Percentiles rank a stretch among this genome's conserved stretches.
phyloP scores from a whole-genome alignment of 2,113 vertebrate species.

The Tragulus kanchil region DNA sequence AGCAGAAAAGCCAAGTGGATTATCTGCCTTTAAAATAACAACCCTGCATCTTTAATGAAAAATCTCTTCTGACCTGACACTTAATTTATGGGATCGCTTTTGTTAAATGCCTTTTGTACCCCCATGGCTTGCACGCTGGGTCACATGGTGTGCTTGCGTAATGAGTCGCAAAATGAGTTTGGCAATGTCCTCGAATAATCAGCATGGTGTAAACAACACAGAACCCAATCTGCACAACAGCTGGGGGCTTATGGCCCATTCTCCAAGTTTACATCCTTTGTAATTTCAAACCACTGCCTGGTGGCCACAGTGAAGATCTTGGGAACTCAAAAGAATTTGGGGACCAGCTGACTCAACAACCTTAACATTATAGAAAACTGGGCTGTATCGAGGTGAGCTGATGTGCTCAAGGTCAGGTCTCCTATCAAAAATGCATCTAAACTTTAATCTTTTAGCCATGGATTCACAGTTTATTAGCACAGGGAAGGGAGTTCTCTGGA shows the following conservation, averaged over 20 bases:
- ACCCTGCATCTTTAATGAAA: not conserved
- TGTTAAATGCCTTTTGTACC: not conserved
- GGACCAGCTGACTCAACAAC: not conserved
- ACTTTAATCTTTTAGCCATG: not conserved
- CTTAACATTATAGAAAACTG: not conserved
- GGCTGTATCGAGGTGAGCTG: not conserved
- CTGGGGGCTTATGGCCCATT: not conserved
- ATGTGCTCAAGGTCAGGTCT: not conserved
- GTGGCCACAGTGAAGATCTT: fast-evolving
- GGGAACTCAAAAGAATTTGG: not conserved
- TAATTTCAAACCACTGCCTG: not conserved
- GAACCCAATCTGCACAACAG: not conserved
- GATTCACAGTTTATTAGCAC: not conserved
- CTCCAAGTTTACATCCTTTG: not conserved
- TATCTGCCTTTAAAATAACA: not conserved
- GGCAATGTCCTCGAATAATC: not conserved
- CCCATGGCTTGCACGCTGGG: not conserved
- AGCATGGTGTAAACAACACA: not conserved
- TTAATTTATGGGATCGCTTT: not conserved
- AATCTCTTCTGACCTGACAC: not conserved
- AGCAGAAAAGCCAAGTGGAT: not conserved
- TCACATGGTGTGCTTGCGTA: not conserved
- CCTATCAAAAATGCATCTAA: not conserved
- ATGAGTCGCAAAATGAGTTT: not conserved
- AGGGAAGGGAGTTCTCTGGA: not conserved